phyloP scores from a whole-genome alignment of 2,113 vertebrate genomes.

The Laticauda colubrina region DNA sequence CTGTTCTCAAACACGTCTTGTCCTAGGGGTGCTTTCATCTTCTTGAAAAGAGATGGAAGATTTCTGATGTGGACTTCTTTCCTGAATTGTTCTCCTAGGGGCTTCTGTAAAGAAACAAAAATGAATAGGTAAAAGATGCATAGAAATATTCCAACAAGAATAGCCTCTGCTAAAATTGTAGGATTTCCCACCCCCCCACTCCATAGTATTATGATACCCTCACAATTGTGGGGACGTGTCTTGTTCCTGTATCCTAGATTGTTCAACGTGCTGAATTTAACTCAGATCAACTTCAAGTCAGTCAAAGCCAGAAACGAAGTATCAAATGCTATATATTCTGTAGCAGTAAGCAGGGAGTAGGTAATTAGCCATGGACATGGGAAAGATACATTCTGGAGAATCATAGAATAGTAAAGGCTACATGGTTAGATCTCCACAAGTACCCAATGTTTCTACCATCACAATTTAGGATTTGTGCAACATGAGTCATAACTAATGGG shows the following conservation, averaged over 20 bases:
- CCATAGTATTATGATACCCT: neutral
- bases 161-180: neutral
- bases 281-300: neutral
- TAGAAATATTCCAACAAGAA: neutral
- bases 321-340: neutral
- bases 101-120: slow-evolving; percentile 78
- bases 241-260: neutral
- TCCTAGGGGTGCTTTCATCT: slow-evolving; percentile 77
- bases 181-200: neutral
- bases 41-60: slow-evolving; percentile 95
- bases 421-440: neutral
- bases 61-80: slow-evolving; percentile 99
- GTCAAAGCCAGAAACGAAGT: neutral
- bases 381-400: neutral
- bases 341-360: neutral
- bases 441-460: neutral
- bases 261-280: neutral
- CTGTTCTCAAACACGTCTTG: slow-evolving; percentile 71
- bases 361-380: neutral
- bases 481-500: neutral
- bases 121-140: neutral
- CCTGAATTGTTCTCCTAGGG: slow-evolving; percentile 93
- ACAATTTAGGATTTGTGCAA: neutral
- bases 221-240: neutral
- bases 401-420: neutral